A percentile compares a stretch with the other conserved stretches of the same genome.
Conservation (phyloP, 64 coral and sea anemone species). For the Porites australiensis region DNA sequence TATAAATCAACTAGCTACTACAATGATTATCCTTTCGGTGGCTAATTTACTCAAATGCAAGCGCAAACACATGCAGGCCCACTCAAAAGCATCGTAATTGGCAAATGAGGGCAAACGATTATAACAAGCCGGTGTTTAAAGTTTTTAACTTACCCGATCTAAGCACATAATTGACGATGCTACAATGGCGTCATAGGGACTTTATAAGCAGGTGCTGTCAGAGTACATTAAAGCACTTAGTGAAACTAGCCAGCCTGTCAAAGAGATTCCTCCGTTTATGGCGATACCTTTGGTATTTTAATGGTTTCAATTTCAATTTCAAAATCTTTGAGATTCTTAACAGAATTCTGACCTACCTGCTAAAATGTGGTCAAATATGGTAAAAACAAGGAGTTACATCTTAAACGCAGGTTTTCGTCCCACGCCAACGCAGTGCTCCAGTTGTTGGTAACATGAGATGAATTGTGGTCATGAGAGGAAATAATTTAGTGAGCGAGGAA, state of each 20-base stretch:
- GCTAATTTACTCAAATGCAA: background rate
- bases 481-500: too few relatives aligned
- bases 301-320: too few relatives aligned
- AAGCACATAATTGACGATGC: constrained; percentile 23
- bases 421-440: too few relatives aligned
- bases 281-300: background rate
- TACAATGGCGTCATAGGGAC: background rate
- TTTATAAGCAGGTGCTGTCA: background rate
- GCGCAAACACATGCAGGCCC: background rate
- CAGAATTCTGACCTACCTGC: background rate
- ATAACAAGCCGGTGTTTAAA: background rate
- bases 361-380: too few relatives aligned
- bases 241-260: too few relatives aligned
- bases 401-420: too few relatives aligned
- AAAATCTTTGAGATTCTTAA: background rate
- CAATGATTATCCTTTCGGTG: background rate
- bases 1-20: background rate
- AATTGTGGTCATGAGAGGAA: too few relatives aligned
- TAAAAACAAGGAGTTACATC: too few relatives aligned
- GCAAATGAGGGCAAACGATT: background rate
- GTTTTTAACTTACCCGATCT: background rate
- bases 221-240: too few relatives aligned
- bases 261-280: too few relatives aligned
- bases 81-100: constrained; percentile 6
- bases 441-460: too few relatives aligned